phyloP scores from a whole-genome alignment of 1,140 invertebrate genomes.

The Brachionus koreanus region DNA sequence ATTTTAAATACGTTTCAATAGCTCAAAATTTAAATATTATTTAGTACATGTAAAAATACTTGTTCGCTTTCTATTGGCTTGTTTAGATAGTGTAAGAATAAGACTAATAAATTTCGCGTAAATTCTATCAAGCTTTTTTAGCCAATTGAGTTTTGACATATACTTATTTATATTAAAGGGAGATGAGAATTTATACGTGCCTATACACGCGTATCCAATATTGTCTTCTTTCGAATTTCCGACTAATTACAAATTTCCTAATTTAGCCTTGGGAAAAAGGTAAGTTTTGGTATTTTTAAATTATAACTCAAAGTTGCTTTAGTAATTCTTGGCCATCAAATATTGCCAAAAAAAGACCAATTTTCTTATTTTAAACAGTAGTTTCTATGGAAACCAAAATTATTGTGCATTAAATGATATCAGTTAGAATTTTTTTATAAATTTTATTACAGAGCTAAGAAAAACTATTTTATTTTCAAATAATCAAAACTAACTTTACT shows the following conservation, averaged over 20 bases:
- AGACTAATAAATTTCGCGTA: not conserved
- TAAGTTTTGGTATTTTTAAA: conserved; percentile 42
- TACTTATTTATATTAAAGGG: conserved; percentile 47
- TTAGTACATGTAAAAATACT: not conserved
- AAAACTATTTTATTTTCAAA: too few relatives aligned
- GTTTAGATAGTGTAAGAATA: not conserved
- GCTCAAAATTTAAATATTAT: not conserved
- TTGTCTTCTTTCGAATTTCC: conserved; percentile 56
- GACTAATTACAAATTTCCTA: conserved; percentile 52
- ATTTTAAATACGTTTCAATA: not conserved
- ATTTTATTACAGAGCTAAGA: too few relatives aligned
- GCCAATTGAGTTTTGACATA: not conserved
- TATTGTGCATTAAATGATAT: too few relatives aligned
- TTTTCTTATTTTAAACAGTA: too few relatives aligned
- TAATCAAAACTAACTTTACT: too few relatives aligned
- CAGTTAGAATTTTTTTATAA: too few relatives aligned
- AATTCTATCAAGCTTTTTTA: not conserved
- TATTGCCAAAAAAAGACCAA: not conserved
- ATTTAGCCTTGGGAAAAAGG: conserved; percentile 55
- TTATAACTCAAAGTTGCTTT: not conserved
- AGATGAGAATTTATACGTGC: conserved; percentile 57
- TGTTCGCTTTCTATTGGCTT: conserved; percentile 32
- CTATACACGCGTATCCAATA: conserved; percentile 58
- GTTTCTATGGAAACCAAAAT: too few relatives aligned
- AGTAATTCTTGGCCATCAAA: not conserved